Base-by-base conservation (phyloP, 2,113 vertebrate species). In the Pica pica region DNA sequence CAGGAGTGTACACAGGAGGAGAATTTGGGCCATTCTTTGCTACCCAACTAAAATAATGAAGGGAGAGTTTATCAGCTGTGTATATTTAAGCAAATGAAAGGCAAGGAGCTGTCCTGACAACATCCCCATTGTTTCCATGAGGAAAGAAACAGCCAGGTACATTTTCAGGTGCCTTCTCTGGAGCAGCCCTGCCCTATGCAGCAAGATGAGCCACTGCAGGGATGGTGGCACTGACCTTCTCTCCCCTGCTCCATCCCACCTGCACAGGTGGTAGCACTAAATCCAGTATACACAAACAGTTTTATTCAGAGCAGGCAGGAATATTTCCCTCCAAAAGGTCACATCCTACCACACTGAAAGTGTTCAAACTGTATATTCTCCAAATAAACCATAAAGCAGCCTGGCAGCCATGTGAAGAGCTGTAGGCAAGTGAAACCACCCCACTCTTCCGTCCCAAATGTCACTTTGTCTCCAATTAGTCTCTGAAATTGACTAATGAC, bases 31-130 rank as follows among this genome's bases (percentile, higher is more conserved):
- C 16, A 8, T 41, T 41, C 7, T 39, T 69, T 90, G 18, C 69
- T 35, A 44, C 41, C 7, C 0, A 0, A 42, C 22, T 68, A 28
- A 77, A 65, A 18, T 65, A 56, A 80, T 3, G 37, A 50, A 13
- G n/a, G 28, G 3, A 64, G 33, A 77, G 23, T 39, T 83, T 60
- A 47, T 52, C 63, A 80, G 35, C 67, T 89, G 14, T 17, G 37
- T 27, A 17, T 16, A 60, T 46, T 76, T n/a, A 74, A 83, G 68
- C 20, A 87, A 52, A 59, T 10, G 9, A 56, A 74, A 75, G 68
- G 41, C 9, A 73, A 47, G 11, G 30, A 78, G 26, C 49, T 41
- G 19, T 15, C 18, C 37, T 80, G 50, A 75, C 44, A 89, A 77
- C 8, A 74, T 12, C 3, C 7, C 7, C 35, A n/a, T 63, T 75